A percentile compares a stretch with the other conserved stretches of the same genome.
Conservation (phyloP, 2,113 vertebrate genomes). For the Hirundichthys speculiger region DNA sequence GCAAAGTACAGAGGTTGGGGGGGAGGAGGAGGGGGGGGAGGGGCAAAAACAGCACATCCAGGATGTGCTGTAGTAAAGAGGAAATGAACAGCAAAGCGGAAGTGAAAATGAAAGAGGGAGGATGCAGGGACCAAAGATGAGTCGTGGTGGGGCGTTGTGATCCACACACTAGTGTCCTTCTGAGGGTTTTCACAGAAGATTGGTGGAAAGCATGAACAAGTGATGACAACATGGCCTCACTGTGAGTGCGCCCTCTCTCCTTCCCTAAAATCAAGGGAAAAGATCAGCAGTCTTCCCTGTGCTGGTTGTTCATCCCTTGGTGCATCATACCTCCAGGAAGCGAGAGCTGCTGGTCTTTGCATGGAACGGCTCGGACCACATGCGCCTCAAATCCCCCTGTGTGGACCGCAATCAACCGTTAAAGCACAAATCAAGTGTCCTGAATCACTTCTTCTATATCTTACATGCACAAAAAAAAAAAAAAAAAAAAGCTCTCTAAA, state of each 20-base stretch:
- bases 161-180: constrained; percentile 67
- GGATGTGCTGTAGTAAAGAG: constrained; percentile 62
- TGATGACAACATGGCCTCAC: constrained; percentile 76
- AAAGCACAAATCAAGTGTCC: neutral
- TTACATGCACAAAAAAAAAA: too few species aligned
- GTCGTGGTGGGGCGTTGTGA: constrained; percentile 60
- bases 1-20: constrained; percentile 15
- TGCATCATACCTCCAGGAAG: constrained; percentile 99
- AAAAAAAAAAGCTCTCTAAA: too few species aligned
- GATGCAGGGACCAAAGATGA: constrained; percentile 55
- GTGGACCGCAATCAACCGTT: constrained; percentile 20
- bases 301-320: constrained; percentile 52
- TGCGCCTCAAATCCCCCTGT: constrained; percentile 96
- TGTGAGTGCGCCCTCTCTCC: constrained; percentile 66
- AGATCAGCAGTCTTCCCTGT: constrained; percentile 62
- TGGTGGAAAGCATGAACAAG: constrained; percentile 71
- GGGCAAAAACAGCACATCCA: constrained; percentile 50
- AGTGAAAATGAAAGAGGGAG: constrained; percentile 47
- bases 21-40: neutral
- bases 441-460: neutral
- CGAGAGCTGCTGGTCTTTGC: constrained; percentile 94
- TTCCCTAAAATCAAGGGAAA: constrained; percentile 52
- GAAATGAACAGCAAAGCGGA: constrained; percentile 56
- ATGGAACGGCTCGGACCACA: constrained; percentile 99
- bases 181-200: constrained; percentile 61